Base-by-base conservation (phyloP, 2,888 invertebrate genomes). In the Aphodius sticticus region DNA sequence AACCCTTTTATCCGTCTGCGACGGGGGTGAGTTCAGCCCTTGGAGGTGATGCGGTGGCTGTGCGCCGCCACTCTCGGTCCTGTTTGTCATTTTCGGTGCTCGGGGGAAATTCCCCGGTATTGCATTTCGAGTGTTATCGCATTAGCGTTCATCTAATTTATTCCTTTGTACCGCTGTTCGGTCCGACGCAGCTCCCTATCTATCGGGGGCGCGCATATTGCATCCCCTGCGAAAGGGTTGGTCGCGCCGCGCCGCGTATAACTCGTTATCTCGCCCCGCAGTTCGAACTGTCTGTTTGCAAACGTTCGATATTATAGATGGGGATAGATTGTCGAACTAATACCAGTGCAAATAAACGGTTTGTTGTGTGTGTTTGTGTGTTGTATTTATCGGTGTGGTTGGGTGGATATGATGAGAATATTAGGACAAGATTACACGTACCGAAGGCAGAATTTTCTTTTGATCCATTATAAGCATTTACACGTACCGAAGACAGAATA, bases 121-220 rank as follows among this genome's bases (percentile, higher is more conserved):
- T 84, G 82, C 83, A 78, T 83, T 84, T 82, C 82, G 80, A 81
- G 82, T 83, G 83, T 84, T 84, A 84, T 84, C 83, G 82, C 83
- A 84, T 84, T 85, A 84, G 83, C 79, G 77, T 80, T 84, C 84
- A 83, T 84, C 81, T 83, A 84, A 84, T 84, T 83, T 83, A 83
- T 83, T 81, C 82, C 77, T 78, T 78, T 78, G 81, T 82, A 82
- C 80, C 80, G 82, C 79, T 78, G 78, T 82, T 72, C 74, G 72
- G 35, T 2, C 53, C 2, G 53, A 53, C 53, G 53, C 53, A 53
- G 53, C 6, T 53, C 53, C 53, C 53, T 53, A 53, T 53, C 53
- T 53, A 53, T 53, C 53, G 53, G 53, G 53, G 53, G 53, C 12
- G 53, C 53, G 53, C 53, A 53, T 53, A 53, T 53, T 53, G 53